Conservation (phyloP, 2,113 vertebrate genomes). For the Lethenteron camtschaticum region DNA sequence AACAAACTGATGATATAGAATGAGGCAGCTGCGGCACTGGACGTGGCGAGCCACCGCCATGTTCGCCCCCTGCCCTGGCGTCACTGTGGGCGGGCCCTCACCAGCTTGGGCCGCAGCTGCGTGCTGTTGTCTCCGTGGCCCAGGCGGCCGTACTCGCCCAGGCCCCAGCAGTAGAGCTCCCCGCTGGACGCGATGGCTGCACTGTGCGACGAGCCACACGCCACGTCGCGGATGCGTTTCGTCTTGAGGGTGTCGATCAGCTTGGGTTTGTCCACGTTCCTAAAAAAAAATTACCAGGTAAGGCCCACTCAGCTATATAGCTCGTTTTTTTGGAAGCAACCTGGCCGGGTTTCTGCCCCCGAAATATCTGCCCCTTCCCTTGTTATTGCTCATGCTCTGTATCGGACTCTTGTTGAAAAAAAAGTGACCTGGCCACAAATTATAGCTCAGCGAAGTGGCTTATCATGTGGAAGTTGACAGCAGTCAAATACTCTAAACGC, state of each 20-base stretch:
- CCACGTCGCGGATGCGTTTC: constrained; percentile 85
- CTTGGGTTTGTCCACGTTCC: constrained; percentile 95
- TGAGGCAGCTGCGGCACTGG: constrained; percentile 7
- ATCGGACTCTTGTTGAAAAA: no score
- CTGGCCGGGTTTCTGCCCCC: no score
- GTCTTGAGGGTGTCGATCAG: constrained; percentile 82
- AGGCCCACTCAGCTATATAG: no score
- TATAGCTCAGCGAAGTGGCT: no score
- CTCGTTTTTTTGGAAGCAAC: neutral
- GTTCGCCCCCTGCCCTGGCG: no score
- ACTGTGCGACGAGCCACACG: constrained; percentile 88
- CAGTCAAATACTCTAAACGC: no score
- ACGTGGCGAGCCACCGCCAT: neutral
- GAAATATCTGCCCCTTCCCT: no score
- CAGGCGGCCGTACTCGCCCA: constrained; percentile 80
- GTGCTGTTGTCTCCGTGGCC: constrained; percentile 94
- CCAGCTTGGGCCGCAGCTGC: constrained; percentile 88
- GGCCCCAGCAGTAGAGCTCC: constrained; percentile 83
- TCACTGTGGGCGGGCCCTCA: constrained; percentile 16
- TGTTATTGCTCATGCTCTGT: no score
- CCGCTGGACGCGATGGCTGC: constrained; percentile 89
- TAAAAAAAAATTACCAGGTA: constrained; percentile 14
- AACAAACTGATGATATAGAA: neutral
- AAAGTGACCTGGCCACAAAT: no score
- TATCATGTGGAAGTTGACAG: no score